Conservation (phyloP, 2,113 vertebrate species). For the Strix uralensis region DNA sequence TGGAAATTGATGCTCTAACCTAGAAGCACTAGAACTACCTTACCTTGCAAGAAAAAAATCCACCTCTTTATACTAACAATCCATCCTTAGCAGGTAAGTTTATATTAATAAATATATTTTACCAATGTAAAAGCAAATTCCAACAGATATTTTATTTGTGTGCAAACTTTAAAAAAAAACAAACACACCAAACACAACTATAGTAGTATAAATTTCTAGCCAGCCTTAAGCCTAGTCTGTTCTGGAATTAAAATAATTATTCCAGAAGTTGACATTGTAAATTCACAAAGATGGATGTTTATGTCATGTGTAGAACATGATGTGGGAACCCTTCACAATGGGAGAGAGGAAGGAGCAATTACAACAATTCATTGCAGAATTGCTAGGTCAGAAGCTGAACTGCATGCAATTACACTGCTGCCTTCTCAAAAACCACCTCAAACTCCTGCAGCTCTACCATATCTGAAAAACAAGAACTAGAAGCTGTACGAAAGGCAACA, state of each 20-base stretch:
- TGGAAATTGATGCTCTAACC: background rate
- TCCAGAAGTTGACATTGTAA: background rate
- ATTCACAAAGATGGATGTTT: background rate
- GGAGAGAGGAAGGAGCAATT: background rate
- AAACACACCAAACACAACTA: background rate
- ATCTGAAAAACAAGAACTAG: background rate
- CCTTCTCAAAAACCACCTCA: background rate
- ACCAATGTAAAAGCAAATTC: background rate
- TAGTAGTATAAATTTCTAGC: accelerated
- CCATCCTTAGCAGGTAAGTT: background rate
- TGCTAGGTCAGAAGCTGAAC: background rate
- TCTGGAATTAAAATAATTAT: background rate
- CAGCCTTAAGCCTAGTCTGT: background rate
- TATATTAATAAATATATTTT: background rate
- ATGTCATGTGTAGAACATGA: background rate
- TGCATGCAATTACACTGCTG: accelerated
- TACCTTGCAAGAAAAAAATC: background rate
- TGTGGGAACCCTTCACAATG: too few relatives aligned
- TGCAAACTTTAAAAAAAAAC: background rate
- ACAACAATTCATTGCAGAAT: background rate
- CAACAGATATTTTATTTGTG: background rate
- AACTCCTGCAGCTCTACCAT: background rate
- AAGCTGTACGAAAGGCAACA: background rate
- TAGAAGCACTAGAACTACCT: background rate
- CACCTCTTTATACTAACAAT: background rate